Conservation (phyloP, 1,140 invertebrate species). For the Cotesia typhae region DNA sequence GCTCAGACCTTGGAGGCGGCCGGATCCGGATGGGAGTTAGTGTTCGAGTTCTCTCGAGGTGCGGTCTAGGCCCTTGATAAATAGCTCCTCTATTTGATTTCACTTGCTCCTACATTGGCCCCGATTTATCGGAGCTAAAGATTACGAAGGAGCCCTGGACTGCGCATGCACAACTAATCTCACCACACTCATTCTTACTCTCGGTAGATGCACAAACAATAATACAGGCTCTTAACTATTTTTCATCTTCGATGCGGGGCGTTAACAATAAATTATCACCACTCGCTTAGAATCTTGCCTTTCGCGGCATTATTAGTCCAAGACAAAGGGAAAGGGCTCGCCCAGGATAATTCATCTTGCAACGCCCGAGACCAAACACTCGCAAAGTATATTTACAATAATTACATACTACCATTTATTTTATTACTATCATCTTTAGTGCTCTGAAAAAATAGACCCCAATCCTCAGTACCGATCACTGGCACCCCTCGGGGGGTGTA, state of each 20-base stretch:
- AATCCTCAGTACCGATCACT: not conserved
- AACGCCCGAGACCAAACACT: not conserved
- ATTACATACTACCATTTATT: constrained; percentile 38
- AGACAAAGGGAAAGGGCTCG: constrained; percentile 45
- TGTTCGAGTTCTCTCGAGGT: not conserved
- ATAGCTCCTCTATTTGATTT: constrained; percentile 37
- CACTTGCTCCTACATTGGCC: constrained; percentile 20
- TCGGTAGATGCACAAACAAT: not conserved
- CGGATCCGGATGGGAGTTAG: not conserved
- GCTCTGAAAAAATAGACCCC: constrained; percentile 20
- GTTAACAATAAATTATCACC: constrained; percentile 43
- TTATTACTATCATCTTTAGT: not conserved
- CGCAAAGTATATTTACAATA: constrained; percentile 49
- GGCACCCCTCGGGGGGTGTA: too few species aligned
- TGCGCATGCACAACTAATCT: not conserved
- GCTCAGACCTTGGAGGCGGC: too few species aligned
- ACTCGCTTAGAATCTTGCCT: constrained; percentile 17
- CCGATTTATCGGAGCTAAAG: constrained; percentile 18
- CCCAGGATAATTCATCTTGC: constrained; percentile 39
- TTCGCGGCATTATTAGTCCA: constrained; percentile 45
- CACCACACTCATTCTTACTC: too few species aligned
- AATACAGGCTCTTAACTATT: not conserved
- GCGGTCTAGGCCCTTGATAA: constrained; percentile 22
- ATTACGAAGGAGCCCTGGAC: not conserved
- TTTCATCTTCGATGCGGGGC: constrained; percentile 24